These are phyloP conservation scores for Xestia ashworthii DNA, from an alignment of 2,888 invertebrate genomes.

Conservation along the genomic window DNA sequence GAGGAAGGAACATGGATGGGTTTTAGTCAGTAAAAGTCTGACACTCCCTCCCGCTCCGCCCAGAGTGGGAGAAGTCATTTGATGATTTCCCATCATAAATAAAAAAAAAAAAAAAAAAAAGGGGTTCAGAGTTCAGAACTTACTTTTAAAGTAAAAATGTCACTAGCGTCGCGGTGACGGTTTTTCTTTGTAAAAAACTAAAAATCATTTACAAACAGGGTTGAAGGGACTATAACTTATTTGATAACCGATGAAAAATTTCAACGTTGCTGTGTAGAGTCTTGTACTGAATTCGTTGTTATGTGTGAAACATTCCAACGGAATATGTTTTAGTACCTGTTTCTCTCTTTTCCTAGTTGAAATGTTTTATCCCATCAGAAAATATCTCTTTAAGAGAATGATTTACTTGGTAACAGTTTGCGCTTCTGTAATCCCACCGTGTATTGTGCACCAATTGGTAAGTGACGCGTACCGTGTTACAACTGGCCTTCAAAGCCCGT, in stretches of 20 bases:
- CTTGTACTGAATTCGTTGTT: background rate
- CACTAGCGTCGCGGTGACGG: no score
- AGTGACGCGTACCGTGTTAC: constrained; percentile 3
- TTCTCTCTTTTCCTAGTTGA: background rate
- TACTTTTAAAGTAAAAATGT: no score
- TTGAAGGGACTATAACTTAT: background rate
- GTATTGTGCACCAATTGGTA: constrained; percentile 2
- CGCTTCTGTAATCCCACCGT: background rate
- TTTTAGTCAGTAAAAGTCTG: no score
- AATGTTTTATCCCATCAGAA: background rate
- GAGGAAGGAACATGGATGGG: no score
- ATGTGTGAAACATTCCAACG: background rate
- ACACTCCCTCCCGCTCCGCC: no score
- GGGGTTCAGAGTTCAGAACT: background rate
- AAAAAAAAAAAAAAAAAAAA: no score
- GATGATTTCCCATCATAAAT: no score
- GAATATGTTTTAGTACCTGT: background rate
- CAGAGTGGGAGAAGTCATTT: no score
- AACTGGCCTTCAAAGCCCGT: constrained; percentile 12
- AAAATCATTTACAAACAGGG: no score
- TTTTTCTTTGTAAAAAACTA: background rate
- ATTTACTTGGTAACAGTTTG: background rate
- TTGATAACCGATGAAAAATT: background rate
- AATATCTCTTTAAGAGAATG: background rate
- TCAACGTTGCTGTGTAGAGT: background rate